Evolutionary conservation across 1,140 invertebrate genomes (phyloP).

Genomic region (Drosophila chauvacae): DNA sequence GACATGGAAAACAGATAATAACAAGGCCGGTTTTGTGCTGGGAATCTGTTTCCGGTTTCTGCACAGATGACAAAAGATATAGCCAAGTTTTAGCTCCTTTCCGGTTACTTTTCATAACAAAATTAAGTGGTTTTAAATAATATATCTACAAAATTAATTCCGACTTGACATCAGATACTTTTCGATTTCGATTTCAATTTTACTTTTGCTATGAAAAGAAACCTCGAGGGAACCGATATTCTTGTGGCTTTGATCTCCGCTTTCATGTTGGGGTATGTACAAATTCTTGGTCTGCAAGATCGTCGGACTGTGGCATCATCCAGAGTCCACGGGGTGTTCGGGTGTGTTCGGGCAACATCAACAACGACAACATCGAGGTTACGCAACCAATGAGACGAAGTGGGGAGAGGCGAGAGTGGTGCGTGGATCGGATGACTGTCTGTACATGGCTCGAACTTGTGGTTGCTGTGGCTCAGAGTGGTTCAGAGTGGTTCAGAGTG

Average conservation of each 20-base stretch:
- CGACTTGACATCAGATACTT: not conserved
- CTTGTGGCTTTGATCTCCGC: not conserved
- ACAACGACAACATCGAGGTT: conserved; percentile 69
- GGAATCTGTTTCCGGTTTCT: conserved; percentile 40
- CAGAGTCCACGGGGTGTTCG: conserved; percentile 29
- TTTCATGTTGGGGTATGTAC: conserved; percentile 50
- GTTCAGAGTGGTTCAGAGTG: conserved; percentile 43
- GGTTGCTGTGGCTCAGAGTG: conserved; percentile 43
- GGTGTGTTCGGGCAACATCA: conserved; percentile 40
- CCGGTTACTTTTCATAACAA: not conserved
- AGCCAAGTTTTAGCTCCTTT: not conserved
- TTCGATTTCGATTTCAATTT: not conserved
- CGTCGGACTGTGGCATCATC: conserved; percentile 16
- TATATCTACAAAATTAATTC: not conserved
- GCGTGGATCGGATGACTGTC: conserved; percentile 68
- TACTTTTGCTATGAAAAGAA: not conserved
- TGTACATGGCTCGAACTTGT: conserved; percentile 66
- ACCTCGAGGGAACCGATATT: not conserved
- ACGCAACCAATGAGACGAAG: conserved; percentile 59
- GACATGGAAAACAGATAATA: conserved; percentile 57
- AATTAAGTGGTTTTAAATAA: not conserved
- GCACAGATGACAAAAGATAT: conserved; percentile 17
- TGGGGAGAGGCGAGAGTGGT: conserved; percentile 31
- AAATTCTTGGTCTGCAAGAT: conserved; percentile 77
- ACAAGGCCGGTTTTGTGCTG: conserved; percentile 23